These are phyloP conservation scores for Belonocnema kinseyi DNA, from an alignment of 1,140 invertebrate genomes.

Conservation along the genomic window DNA sequence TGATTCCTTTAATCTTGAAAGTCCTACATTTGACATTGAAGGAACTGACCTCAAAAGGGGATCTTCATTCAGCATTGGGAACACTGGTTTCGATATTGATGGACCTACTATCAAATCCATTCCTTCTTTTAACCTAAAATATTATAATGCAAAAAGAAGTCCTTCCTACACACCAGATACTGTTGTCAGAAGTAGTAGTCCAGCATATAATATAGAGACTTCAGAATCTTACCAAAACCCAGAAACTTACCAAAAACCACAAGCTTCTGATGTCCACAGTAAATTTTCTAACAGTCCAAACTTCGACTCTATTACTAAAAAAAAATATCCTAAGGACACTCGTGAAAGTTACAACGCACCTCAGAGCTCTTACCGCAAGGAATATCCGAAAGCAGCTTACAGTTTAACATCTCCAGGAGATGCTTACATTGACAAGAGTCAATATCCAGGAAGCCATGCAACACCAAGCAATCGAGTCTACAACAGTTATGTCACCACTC, in stretches of 20 bases:
- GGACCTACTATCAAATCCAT: neutral
- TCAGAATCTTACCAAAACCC: too few species aligned
- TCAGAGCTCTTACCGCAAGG: neutral
- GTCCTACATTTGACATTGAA: neutral
- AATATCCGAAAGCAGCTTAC: too few species aligned
- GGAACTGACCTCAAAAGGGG: neutral
- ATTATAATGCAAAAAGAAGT: conserved; percentile 2
- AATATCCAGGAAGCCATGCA: neutral
- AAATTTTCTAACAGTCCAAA: neutral
- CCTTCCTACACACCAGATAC: neutral
- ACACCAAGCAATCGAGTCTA: neutral
- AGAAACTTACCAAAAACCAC: too few species aligned
- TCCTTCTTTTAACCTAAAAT: neutral
- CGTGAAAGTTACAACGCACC: neutral
- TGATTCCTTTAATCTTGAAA: neutral
- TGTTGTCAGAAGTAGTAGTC: neutral
- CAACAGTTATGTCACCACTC: neutral
- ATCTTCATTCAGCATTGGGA: neutral
- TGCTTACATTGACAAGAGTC: neutral
- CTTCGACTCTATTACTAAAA: neutral
- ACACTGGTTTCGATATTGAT: neutral
- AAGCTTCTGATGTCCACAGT: neutral
- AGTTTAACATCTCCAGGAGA: neutral
- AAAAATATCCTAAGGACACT: neutral
- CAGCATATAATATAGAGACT: too few species aligned